phyloP scores from a whole-genome alignment of 2,113 vertebrate genomes.

The Phrynosoma blainvillii region DNA sequence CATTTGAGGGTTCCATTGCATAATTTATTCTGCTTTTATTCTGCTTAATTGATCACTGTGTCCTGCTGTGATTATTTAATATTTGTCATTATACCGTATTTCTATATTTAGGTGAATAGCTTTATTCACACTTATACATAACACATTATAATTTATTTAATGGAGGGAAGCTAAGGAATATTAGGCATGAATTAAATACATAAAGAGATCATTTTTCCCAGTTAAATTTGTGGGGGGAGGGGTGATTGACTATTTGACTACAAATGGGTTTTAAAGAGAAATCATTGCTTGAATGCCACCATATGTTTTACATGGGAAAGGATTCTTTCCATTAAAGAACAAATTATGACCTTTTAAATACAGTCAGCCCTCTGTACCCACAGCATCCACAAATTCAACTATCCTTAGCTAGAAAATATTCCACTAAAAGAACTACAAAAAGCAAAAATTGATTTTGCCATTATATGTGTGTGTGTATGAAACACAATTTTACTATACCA shows the following conservation, averaged over 20 bases:
- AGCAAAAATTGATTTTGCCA: too few species aligned
- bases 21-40: background rate
- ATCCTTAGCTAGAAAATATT: too few species aligned
- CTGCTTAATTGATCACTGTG: background rate
- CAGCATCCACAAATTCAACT: too few species aligned
- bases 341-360: conserved; percentile 28
- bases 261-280: conserved; percentile 2
- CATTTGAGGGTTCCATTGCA: background rate
- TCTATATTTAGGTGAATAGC: background rate
- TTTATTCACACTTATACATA: background rate
- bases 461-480: too few species aligned
- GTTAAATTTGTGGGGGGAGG: background rate
- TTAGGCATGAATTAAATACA: background rate
- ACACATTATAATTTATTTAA: background rate
- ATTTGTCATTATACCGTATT: background rate
- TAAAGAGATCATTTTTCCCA: background rate
- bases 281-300: background rate
- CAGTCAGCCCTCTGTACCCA: too few species aligned
- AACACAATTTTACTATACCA: too few species aligned
- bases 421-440: too few species aligned
- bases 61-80: background rate
- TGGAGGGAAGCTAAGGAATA: background rate
- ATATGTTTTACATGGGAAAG: background rate
- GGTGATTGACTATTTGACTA: background rate
- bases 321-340: background rate